These are phyloP conservation scores for Tupaia tana DNA, from an alignment of 2,113 vertebrate species.

Conservation along the genomic window DNA sequence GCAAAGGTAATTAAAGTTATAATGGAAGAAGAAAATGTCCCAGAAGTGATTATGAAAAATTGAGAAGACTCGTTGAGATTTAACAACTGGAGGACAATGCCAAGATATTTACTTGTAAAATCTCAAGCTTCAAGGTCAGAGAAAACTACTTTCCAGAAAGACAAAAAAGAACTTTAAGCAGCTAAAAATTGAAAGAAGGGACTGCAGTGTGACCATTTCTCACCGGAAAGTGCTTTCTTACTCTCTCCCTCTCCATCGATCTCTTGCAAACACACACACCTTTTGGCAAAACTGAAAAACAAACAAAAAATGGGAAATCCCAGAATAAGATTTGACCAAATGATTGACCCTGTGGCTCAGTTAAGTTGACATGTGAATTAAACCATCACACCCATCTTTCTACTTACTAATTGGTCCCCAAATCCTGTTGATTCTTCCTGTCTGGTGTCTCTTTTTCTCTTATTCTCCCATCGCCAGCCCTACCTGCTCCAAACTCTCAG, in stretches of 20 bases:
- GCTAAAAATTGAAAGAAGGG: neutral
- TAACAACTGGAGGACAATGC: neutral
- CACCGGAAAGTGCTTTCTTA: too few species aligned
- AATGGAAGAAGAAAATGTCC: constrained; percentile 27
- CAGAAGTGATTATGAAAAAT: constrained; percentile 21
- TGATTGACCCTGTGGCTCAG: neutral
- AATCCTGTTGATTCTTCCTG: neutral
- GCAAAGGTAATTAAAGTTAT: neutral
- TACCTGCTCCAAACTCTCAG: neutral
- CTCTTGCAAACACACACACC: too few species aligned
- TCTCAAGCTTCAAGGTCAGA: neutral
- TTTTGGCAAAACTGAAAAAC: too few species aligned
- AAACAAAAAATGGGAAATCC: too few species aligned
- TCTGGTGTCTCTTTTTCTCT: neutral
- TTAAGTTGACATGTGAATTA: neutral
- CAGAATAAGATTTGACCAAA: neutral
- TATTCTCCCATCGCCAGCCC: neutral
- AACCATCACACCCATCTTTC: neutral
- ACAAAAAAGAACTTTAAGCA: neutral
- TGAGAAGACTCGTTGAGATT: neutral
- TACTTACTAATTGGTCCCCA: neutral
- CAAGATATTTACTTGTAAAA: constrained; percentile 44
- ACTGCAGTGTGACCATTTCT: too few species aligned
- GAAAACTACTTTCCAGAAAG: constrained; percentile 21
- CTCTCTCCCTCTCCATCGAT: too few species aligned